These are phyloP conservation scores for Dryobota labecula DNA, from an alignment of 2,888 invertebrate species.

Conservation along the genomic window DNA sequence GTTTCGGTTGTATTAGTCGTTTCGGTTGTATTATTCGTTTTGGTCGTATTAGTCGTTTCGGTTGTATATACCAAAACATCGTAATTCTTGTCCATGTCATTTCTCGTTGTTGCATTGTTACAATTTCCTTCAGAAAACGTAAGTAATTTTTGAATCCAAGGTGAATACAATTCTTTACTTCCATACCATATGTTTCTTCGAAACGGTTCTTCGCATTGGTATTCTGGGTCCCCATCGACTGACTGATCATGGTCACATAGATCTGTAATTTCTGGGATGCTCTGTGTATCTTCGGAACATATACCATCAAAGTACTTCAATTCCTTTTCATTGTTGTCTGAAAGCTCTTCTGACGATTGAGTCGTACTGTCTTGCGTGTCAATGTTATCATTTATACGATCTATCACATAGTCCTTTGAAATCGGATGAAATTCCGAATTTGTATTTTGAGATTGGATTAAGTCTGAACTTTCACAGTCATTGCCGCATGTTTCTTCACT, in stretches of 20 bases:
- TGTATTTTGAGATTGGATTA: constrained; percentile 2
- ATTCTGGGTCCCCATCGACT: neutral
- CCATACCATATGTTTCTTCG: constrained; percentile 48
- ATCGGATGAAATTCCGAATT: constrained; percentile 1
- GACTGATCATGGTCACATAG: constrained; percentile 9
- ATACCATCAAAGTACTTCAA: constrained; percentile 26
- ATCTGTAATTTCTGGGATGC: constrained; percentile 1
- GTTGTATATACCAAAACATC: constrained; percentile 3
- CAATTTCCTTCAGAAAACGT: constrained; percentile 71
- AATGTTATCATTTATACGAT: constrained; percentile 11
- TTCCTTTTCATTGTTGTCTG: constrained; percentile 18
- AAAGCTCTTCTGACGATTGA: constrained; percentile 18
- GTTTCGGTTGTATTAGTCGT: neutral
- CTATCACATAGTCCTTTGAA: constrained; percentile 11
- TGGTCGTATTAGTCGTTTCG: neutral
- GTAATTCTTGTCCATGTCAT: neutral
- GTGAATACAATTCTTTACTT: constrained; percentile 80
- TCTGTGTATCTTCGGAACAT: constrained; percentile 5
- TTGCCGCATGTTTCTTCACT: constrained; percentile 18
- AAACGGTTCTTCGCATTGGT: constrained; percentile 4
- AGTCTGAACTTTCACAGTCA: constrained; percentile 3
- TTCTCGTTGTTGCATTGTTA: constrained; percentile 15
- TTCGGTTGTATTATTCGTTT: constrained; percentile 3
- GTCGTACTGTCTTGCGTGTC: constrained; percentile 14
- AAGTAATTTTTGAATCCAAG: constrained; percentile 81